phyloP scores from a whole-genome alignment of 2,797 vertebrate species.

The Enteromius radiatus region DNA sequence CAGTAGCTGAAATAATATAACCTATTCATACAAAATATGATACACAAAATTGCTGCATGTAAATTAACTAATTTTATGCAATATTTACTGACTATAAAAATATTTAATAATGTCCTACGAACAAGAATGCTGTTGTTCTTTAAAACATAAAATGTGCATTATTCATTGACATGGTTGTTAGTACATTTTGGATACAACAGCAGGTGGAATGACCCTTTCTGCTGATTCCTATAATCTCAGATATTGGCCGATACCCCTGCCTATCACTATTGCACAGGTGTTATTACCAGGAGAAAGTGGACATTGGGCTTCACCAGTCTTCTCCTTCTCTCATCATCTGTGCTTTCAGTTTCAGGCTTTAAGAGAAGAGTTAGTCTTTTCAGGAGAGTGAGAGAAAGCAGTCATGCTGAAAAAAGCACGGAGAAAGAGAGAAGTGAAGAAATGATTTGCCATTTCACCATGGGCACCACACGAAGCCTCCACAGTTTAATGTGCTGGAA shows the following conservation, averaged over 20 bases:
- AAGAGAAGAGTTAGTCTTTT: neutral
- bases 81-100: slow-evolving; percentile 2
- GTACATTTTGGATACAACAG: neutral
- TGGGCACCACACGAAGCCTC: slow-evolving; percentile 63
- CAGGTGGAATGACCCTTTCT: neutral
- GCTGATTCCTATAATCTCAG: neutral
- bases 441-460: slow-evolving; percentile 40
- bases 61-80: neutral
- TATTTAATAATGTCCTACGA: neutral
- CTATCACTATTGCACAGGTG: neutral
- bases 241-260: neutral
- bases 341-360: neutral
- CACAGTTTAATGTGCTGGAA: slow-evolving; percentile 69
- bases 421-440: neutral
- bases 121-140: neutral
- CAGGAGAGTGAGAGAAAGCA: neutral
- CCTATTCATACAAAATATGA: neutral
- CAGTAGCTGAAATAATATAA: neutral
- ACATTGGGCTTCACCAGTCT: neutral
- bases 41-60: neutral
- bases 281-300: neutral
- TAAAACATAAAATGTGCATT: neutral
- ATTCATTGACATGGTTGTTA: neutral
- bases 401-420: neutral
- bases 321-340: slow-evolving; percentile 1